phyloP scores from a whole-genome alignment of 2,888 invertebrate species.

The Alentia gelatinosa region DNA sequence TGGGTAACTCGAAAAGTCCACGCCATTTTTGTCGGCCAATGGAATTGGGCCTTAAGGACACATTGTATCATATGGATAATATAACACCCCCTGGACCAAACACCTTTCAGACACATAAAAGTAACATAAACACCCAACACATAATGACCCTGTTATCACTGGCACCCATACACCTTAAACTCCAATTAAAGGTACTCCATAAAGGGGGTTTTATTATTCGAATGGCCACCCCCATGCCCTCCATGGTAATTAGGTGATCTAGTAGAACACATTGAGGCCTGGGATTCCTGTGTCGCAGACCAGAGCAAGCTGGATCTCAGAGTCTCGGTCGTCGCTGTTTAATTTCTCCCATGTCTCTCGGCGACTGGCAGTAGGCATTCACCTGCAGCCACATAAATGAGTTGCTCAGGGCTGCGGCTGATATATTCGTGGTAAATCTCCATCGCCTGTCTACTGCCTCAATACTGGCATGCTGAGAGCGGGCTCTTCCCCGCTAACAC shows the following conservation, averaged over 20 bases:
- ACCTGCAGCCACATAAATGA: background rate
- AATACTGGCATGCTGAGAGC: background rate
- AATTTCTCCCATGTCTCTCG: background rate
- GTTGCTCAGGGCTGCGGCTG: background rate
- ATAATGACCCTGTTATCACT: too few species aligned
- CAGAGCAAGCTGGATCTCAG: background rate
- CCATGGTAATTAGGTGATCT: background rate
- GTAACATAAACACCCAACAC: too few species aligned
- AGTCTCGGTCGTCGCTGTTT: background rate
- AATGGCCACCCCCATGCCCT: background rate
- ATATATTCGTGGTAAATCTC: background rate
- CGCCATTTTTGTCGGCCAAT: too few species aligned
- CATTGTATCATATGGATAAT: too few species aligned
- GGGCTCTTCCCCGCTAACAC: background rate
- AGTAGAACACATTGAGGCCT: background rate
- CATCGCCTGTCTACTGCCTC: background rate
- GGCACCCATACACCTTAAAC: too few species aligned
- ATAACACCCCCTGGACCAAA: too few species aligned
- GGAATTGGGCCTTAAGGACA: too few species aligned
- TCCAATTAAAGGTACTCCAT: background rate
- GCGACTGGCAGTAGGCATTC: background rate
- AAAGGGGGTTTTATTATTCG: background rate
- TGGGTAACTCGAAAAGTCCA: too few species aligned
- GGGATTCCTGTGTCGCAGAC: background rate
- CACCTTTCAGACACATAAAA: too few species aligned